A percentile compares a stretch with the other conserved stretches of the same genome.
Evolutionary conservation across 1,140 invertebrate genomes (phyloP).

Genomic region (Bicyclus anynana): DNA sequence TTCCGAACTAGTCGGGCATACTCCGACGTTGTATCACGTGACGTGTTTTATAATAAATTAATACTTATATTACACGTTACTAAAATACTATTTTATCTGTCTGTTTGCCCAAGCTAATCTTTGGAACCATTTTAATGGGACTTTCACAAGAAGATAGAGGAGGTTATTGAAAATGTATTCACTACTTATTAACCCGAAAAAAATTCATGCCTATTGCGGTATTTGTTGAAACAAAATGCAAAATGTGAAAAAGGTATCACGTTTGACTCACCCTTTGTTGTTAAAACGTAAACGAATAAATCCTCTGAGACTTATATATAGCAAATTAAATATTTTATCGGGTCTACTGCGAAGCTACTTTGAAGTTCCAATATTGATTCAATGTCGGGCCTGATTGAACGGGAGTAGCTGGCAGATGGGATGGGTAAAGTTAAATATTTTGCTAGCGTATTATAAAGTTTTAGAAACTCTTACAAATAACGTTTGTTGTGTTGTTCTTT

Average conservation of each 20-base stretch:
- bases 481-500: background rate
- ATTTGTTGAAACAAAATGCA: too few relatives aligned
- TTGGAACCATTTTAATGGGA: too few relatives aligned
- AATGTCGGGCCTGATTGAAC: slow-evolving; percentile 5
- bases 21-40: too few relatives aligned
- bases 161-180: too few relatives aligned
- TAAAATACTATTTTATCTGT: too few relatives aligned
- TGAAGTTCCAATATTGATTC: slow-evolving; percentile 9
- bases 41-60: too few relatives aligned
- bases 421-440: slow-evolving; percentile 7
- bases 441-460: background rate
- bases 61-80: too few relatives aligned
- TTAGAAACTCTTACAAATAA: background rate
- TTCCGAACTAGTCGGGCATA: too few relatives aligned
- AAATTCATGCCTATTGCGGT: too few relatives aligned
- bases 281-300: background rate
- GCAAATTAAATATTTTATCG: slow-evolving; percentile 5
- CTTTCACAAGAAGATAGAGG: too few relatives aligned
- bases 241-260: background rate
- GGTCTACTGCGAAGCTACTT: slow-evolving; percentile 2
- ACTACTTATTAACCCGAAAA: too few relatives aligned
- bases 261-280: background rate
- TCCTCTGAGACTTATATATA: background rate
- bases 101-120: too few relatives aligned
- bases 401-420: slow-evolving; percentile 5